Base-by-base conservation (phyloP, 1,140 invertebrate species). In the Nasonia vitripennis region DNA sequence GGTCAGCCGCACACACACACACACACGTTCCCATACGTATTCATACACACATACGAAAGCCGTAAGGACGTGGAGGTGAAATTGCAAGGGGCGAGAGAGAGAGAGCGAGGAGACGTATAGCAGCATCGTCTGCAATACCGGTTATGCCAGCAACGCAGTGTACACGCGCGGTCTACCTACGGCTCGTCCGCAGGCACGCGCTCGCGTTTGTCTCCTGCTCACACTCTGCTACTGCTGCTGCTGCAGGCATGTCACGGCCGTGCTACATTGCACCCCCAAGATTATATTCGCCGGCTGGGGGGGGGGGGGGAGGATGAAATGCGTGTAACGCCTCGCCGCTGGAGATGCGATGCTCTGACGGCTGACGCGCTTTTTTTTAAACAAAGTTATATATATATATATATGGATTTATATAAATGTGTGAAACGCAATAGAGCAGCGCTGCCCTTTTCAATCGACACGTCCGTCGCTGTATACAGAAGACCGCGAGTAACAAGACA, bases 71-170 rank as follows among this genome's bases (percentile, higher is more conserved):
- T 45, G 10, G 9, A 0, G 41, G 41, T 45, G 41, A 45, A 45
- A 45, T 45, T 45, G 41, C 41, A 45, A 4, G 11, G 17, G 10
- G 70, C 27, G 27, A 71, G 23, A 17, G 70, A 17, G 68, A 68
- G 74, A 62, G 80, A n/a, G 31, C 11, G 71, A 37, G 34, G 71
- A 41, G 31, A 45, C 12, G 37, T 45, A 34, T 20, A 31, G 68
- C 9, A 71, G 68, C 68, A 34, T 71, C 68, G 68, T 71, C 68
- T 34, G 27, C 68, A 71, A 34, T 75, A 34, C 73, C 31, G 31
- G 73, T 45, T 37, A 75, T 75, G 37, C 73, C 73, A 37, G 73
- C 20, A 75, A 75, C 37, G 73, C 73, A 75, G 73, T 71, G 70
- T 34, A 71, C 70, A 34, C 70, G 70, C 70, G 70, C 70, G 31